Evolutionary conservation across 2,113 vertebrate genomes (phyloP).

Genomic region (Grammomys surdaster): DNA sequence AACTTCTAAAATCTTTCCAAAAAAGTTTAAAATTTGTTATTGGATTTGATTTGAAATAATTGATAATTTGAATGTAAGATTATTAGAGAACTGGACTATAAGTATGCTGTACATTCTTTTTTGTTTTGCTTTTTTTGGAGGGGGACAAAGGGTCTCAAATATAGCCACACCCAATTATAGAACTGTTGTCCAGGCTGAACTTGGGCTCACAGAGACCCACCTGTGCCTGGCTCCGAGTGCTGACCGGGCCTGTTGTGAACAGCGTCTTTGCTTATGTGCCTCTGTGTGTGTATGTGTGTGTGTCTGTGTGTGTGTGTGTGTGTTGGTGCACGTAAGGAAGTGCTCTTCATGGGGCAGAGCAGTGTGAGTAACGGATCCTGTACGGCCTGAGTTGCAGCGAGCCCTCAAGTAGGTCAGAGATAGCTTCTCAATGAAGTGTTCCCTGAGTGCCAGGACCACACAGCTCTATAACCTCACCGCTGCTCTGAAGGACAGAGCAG

Average conservation of each 20-base stretch:
- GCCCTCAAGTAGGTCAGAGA: conserved; percentile 80
- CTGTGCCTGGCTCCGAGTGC: background rate
- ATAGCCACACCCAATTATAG: too few species aligned
- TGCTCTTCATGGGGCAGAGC: conserved; percentile 31
- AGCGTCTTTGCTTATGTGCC: conserved; percentile 29
- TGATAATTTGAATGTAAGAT: conserved; percentile 47
- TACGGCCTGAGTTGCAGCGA: conserved; percentile 75
- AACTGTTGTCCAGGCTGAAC: background rate
- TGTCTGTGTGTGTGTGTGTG: conserved; percentile 52
- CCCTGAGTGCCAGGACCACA: conserved; percentile 73
- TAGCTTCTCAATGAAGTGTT: conserved; percentile 82
- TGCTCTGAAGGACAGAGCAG: conserved; percentile 84
- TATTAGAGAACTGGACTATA: conserved; percentile 42
- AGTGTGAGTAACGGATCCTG: conserved; percentile 77
- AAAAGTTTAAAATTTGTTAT: conserved; percentile 35
- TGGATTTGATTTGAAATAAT: conserved; percentile 48
- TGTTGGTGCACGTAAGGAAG: conserved; percentile 26
- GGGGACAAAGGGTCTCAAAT: background rate
- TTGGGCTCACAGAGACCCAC: background rate
- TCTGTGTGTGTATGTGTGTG: conserved; percentile 50
- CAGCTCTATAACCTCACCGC: conserved; percentile 80
- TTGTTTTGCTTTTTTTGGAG: conserved; percentile 14
- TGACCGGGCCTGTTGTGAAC: background rate
- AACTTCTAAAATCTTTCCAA: conserved; percentile 30
- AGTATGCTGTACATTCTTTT: conserved; percentile 54